Evolutionary conservation across 2,113 vertebrate species (phyloP).

Genomic region (Atrichornis clamosus): DNA sequence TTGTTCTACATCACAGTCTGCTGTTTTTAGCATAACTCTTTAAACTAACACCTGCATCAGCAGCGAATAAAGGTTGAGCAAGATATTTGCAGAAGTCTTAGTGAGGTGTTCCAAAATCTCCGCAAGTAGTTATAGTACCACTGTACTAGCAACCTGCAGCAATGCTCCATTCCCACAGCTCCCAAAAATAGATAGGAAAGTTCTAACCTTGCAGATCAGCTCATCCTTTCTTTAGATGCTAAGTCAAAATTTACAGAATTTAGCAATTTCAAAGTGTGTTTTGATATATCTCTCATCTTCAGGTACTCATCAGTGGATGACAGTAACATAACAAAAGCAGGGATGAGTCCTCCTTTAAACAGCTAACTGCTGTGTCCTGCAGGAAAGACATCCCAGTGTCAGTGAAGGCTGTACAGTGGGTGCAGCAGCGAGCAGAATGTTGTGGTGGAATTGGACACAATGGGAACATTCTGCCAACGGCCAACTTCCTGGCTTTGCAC

Average conservation of each 20-base stretch:
- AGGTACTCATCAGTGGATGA: neutral
- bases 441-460: slow-evolving; percentile 16
- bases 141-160: neutral
- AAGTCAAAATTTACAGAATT: neutral
- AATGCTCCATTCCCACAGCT: neutral
- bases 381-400: neutral
- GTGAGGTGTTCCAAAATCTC: neutral
- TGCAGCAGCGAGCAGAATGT: neutral
- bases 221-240: neutral
- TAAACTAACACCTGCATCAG: neutral
- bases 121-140: neutral
- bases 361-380: neutral
- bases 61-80: neutral
- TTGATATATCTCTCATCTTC: neutral
- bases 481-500: slow-evolving; percentile 8
- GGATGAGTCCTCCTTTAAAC: neutral
- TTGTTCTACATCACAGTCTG: neutral
- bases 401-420: neutral
- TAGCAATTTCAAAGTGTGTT: neutral
- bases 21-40: neutral
- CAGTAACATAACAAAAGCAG: neutral
- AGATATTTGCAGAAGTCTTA: neutral
- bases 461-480: neutral
- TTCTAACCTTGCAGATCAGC: neutral
- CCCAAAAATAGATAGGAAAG: neutral